Base-by-base conservation (phyloP, 2,113 vertebrate species). In the Siniperca chuatsi region DNA sequence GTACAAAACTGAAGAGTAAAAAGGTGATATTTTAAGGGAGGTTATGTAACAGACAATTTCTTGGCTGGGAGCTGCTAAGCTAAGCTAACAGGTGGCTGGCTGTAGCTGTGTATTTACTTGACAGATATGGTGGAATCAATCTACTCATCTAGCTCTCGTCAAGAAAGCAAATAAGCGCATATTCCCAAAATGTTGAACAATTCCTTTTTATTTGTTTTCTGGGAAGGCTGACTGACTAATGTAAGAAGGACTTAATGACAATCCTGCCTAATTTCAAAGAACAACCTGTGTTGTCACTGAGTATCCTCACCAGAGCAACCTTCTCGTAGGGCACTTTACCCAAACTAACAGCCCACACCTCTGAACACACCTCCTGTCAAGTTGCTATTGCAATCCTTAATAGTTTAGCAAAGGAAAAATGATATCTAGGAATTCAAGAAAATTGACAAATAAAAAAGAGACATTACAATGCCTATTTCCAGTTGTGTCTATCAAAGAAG, bases 401-500 rank as follows among this genome's bases (percentile, higher is more conserved):
- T 48, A 57, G 40, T 76, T 29, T n/a, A 35, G 2, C n/a, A 16
- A 44, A 66, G 15, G 1, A n/a, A n/a, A 62, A 35, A 72, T 81
- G 1, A 52, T 72, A 57, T 46, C 6, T 62, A 2, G 25, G 12
- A 6, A 76, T 72, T 67, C 8, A 57, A 11, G 0, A 18, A 69
- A 62, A 44, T 65, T 55, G 13, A 12, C 37, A 67, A 61, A 48
- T 21, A 20, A 48, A 62, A n/a, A 37, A 64, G 7, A n/a, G 8
- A 40, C 42, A 76, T 25, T n/a, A 40, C 12, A 76, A 44, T 44
- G 35, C 9, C 9, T 9, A 20, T 25, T 55, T 55, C 3, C 12
- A 66, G 15, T n/a, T 44, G 33, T 68, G n/a, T 68, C 25, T 46
- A 48, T 55, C 12, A 78, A 69, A 75, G 44, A 54, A 37, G 11